These are phyloP conservation scores for Actinia tenebrosa DNA, from an alignment of 64 coral and sea anemone genomes.

Conservation along the genomic window DNA sequence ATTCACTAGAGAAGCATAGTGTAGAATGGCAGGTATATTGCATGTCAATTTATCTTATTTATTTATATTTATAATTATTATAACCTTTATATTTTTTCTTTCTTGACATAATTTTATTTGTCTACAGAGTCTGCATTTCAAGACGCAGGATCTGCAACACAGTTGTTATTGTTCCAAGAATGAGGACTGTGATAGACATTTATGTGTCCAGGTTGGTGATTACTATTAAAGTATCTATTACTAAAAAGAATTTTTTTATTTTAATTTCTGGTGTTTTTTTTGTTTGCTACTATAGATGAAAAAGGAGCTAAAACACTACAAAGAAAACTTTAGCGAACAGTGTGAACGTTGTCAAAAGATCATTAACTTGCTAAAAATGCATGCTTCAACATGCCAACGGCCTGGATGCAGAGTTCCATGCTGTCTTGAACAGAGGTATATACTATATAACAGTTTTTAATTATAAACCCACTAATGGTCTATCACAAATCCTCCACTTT, in stretches of 20 bases:
- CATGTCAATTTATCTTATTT: too few species aligned
- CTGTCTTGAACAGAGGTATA: not conserved
- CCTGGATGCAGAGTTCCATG: not conserved
- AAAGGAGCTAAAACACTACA: not conserved
- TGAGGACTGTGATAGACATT: not conserved
- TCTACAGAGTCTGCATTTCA: not conserved
- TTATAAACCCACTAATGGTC: too few species aligned
- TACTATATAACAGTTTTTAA: too few species aligned
- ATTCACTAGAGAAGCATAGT: not conserved
- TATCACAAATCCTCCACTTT: too few species aligned
- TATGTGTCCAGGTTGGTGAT: not conserved
- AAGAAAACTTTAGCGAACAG: not conserved
- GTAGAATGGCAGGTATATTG: not conserved
- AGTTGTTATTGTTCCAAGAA: not conserved
- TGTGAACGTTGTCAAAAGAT: not conserved
- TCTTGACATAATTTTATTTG: not conserved
- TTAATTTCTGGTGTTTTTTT: not conserved
- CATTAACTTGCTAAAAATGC: not conserved
- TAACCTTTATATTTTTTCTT: not conserved
- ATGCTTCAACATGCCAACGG: not conserved
- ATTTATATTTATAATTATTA: not conserved
- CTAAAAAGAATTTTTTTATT: too few species aligned
- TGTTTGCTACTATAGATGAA: not conserved
- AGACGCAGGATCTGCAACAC: constrained; percentile 5
- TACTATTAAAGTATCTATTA: not conserved